These are phyloP conservation scores for Petrosia ficiformis DNA, from an alignment of 37 sponge, comb jelly and placozoan species.

Conservation along the genomic window DNA sequence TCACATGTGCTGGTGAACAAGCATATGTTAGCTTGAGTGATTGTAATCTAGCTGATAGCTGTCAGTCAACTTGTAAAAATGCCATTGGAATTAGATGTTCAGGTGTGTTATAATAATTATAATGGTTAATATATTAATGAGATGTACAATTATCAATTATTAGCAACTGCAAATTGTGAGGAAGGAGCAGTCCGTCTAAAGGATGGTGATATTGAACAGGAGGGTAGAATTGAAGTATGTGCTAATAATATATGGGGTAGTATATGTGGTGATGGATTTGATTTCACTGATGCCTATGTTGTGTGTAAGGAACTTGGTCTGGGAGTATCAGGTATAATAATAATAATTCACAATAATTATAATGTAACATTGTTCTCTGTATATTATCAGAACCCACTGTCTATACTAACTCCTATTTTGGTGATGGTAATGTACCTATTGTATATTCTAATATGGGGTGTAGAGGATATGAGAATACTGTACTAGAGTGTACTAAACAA, in stretches of 20 bases:
- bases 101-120: background rate
- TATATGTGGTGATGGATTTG: slow-evolving; percentile 25
- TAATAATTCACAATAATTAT: background rate
- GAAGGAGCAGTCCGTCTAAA: slow-evolving; percentile 13
- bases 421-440: background rate
- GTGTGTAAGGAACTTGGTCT: slow-evolving; percentile 25
- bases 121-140: background rate
- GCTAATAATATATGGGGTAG: slow-evolving; percentile 10
- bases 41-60: background rate
- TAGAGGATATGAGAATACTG: background rate
- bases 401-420: slow-evolving; percentile 5
- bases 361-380: background rate
- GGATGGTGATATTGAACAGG: background rate
- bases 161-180: background rate
- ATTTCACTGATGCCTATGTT: background rate
- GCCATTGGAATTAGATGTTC: background rate
- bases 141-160: background rate
- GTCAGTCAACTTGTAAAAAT: background rate
- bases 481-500: background rate
- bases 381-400: background rate
- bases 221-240: slow-evolving; percentile 48
- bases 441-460: slow-evolving; percentile 5
- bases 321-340: background rate
- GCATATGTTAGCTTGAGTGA: background rate
- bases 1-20: background rate